A percentile compares a stretch with the other conserved stretches of the same genome.
Conservation (phyloP, 2,797 vertebrate genomes). For the Borostomias antarcticus region DNA sequence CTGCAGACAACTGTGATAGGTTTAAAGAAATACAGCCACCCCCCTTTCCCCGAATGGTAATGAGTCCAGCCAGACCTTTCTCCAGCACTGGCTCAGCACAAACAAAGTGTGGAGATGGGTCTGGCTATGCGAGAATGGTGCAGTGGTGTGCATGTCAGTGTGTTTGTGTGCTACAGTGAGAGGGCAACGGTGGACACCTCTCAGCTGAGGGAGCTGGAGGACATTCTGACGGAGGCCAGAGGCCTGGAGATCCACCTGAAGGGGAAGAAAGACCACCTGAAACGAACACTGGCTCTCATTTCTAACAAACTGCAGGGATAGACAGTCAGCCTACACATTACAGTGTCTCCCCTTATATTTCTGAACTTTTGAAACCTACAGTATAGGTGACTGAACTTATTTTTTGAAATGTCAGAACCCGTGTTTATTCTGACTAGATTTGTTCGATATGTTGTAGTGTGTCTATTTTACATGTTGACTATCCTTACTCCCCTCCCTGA, state of each 20-base stretch:
- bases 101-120: too few species aligned
- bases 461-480: not conserved
- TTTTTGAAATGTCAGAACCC: not conserved
- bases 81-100: too few species aligned
- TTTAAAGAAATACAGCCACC: too few species aligned
- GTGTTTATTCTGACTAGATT: not conserved
- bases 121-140: too few species aligned
- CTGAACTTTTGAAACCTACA: not conserved
- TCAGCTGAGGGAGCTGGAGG: constrained; percentile 69
- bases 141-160: not conserved
- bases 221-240: constrained; percentile 65
- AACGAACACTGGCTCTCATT: constrained; percentile 62
- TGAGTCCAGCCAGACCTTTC: too few species aligned
- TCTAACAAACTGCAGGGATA: constrained; percentile 72
- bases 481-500: not conserved
- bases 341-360: not conserved
- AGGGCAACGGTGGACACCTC: constrained; percentile 61
- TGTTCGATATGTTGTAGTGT: not conserved
- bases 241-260: constrained; percentile 66
- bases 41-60: too few species aligned
- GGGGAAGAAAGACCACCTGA: constrained; percentile 73
- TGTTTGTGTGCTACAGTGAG: constrained; percentile 59
- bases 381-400: not conserved
- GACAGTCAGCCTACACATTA: not conserved
- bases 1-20: too few species aligned